These are phyloP conservation scores for Sphenopsis melanotis DNA, from an alignment of 2,797 vertebrate species.

Conservation along the genomic window DNA sequence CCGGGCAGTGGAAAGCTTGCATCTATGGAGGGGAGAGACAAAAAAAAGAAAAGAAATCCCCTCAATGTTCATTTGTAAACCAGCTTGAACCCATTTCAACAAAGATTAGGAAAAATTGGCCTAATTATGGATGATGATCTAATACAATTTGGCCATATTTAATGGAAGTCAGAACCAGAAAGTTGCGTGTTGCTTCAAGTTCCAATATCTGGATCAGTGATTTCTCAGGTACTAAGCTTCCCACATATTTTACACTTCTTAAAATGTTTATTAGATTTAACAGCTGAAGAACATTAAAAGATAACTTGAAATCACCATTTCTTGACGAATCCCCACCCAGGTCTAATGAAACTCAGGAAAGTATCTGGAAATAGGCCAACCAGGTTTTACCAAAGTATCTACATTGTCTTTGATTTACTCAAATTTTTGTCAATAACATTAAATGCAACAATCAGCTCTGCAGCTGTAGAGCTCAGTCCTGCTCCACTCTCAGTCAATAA, in stretches of 20 bases:
- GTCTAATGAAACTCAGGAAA: not conserved
- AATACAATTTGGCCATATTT: conserved; percentile 31
- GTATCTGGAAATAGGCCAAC: not conserved
- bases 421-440: not conserved
- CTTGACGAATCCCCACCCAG: not conserved
- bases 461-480: not conserved
- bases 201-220: not conserved
- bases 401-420: not conserved
- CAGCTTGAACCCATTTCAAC: conserved; percentile 37
- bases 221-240: not conserved
- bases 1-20: not conserved
- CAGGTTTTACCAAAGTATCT: not conserved
- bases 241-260: not conserved
- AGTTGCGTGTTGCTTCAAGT: conserved; percentile 7
- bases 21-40: not conserved
- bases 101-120: conserved; percentile 42
- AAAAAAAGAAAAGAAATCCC: not conserved
- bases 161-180: conserved; percentile 42
- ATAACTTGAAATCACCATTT: not conserved
- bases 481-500: not conserved
- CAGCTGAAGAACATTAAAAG: not conserved
- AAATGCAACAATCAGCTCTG: not conserved
- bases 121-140: conserved; percentile 34
- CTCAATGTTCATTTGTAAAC: not conserved
- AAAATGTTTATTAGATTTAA: not conserved